Base-by-base conservation (phyloP, 2,797 vertebrate genomes). In the Sebastes jordani region DNA sequence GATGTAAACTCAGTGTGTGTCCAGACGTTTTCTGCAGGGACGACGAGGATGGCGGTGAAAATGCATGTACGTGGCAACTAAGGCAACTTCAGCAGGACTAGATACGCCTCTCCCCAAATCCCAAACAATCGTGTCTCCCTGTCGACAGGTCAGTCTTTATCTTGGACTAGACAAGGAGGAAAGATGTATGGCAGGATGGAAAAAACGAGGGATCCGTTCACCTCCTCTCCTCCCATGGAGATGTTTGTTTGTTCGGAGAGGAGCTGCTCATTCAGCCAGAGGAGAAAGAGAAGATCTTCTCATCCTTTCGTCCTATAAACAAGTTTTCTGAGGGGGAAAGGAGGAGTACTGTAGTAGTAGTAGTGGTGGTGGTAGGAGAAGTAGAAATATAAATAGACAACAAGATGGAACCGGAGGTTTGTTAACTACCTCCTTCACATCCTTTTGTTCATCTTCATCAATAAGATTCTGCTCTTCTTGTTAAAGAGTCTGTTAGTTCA, bases 71-170 rank as follows among this genome's bases (percentile, higher is more conserved):
- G 54, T 65, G 58, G 56, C 70, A 88, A 91, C 88, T 88, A 91
- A 92, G 92, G 92, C 91, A 89, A 89, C 84, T 87, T 82, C 81
- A 84, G 83, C 80, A 70, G 83, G 67, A 81, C 77, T 23, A 11
- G 69, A 76, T 5, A 11, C 42, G 2, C 22, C 27, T 4, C 61
- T 36, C 16, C 46, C 20, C 29, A 65, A 61, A 23, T 20, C 55
- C 46, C 20, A 46, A 38, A 72, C 30, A 30, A 67, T 11, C 23
- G 16, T 4, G 13, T 25, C 74, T 69, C 71, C 36, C 27, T 34
- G 75, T 77, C 36, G 7, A 36, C 30, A 11, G 70, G 65, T 61
- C 36, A 36, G 79, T 76, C 78, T 79, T 7, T 5, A 13, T 36
- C 59, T 67, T 2, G 62, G 27, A 42, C 29, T 4, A 11, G 27